Evolutionary conservation across 2,888 invertebrate species (phyloP), one percentile per base, ranked within the genome.

Genomic region (Ferdinandea cuprea): DNA sequence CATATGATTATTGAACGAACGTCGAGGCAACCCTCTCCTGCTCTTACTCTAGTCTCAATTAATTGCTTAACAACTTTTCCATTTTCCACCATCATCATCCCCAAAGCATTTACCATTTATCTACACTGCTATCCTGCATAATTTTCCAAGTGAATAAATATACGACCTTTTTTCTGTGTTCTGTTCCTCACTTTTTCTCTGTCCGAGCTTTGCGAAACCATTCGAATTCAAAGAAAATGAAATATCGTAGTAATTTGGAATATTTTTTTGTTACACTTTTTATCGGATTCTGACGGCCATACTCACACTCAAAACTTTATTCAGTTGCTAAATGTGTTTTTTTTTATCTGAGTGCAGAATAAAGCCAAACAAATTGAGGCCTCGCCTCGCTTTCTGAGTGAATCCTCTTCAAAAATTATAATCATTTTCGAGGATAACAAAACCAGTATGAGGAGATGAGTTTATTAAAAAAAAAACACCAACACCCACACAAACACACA

Each of bases 81-180:
- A 81, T 81, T 81, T 71, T 66, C 61, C 71, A 58, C 58, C 69
- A 46, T 44, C 46, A 35, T 35, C 46, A 5, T 11, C 42, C 46
- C 40, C 13, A 44, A 44, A 42, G 42, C 40, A 19, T 46, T 69
- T 46, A 32, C 28, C 42, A 66, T 79, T 59, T 79, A 79, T 72
- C 78, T 59, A 59, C 71, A 66, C 21, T 46, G 77, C 65, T 74
- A 81, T 77, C 76, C 81, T 77, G 77, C 81, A 81, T 81, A 81
- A 81, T 81, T 81, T 81, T 81, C 81, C 77, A 81, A 77, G 77
- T 77, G 81, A 81, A 77, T 81, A 77, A 81, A 81, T 81, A 72
- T 42, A 71, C 77, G 66, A 81, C 77, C 77, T 71, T 71, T 81
- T 63, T 71, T 54, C 2, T 19, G 9, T 28, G 32, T 66, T 28